Evolutionary conservation across 1,140 invertebrate genomes (phyloP), one percentile per base, ranked within the genome.

Genomic region (Drosophila pandora): DNA sequence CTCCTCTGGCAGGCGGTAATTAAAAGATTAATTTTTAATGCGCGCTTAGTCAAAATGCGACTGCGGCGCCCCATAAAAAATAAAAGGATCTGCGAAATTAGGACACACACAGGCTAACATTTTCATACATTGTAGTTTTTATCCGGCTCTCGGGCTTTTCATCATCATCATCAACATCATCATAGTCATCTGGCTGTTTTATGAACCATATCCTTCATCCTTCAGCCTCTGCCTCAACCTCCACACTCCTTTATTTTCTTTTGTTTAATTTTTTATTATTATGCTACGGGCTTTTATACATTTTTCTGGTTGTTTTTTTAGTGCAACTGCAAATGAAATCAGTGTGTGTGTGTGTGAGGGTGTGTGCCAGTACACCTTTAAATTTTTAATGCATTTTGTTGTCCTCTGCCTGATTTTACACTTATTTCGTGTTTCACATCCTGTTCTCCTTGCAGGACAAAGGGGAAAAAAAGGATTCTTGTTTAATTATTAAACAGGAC

Each of bases 1-100:
- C 17, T 17, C 25, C 25, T 28, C 57, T 45, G 28, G 30, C 56
- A 45, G 60, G 43, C 82, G 54, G 82, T 85, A 85, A 85, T 85
- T 85, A 85, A 85, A 85, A 78, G 74, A 87, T 85, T 85, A 85
- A 85, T 85, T 87, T 81, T 85, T 87, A 87, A 85, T 85, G 73
- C 52, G 61, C 64, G 72, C 81, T 84, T 77, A 85, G 81, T 72
- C 41, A 48, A 65, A 67, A 60, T 73, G 58, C 50, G 58, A 63
- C 43, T 73, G 58, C 52, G 54, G 30, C 6, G 22, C 48, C 32
- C 41, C 65, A 72, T 73, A 56, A 64, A 76, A 34, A 84, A 65
- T 76, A 72, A 76, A 79, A 61, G 62, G 65, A 67, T 83, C 75
- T 75, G 32, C 30, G 55, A 59, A 76, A 60, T 53, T 67, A 67